Evolutionary conservation across 2,113 vertebrate species (phyloP), one percentile per base, ranked within the genome.

Genomic region (Forbesichthys papilliferus): DNA sequence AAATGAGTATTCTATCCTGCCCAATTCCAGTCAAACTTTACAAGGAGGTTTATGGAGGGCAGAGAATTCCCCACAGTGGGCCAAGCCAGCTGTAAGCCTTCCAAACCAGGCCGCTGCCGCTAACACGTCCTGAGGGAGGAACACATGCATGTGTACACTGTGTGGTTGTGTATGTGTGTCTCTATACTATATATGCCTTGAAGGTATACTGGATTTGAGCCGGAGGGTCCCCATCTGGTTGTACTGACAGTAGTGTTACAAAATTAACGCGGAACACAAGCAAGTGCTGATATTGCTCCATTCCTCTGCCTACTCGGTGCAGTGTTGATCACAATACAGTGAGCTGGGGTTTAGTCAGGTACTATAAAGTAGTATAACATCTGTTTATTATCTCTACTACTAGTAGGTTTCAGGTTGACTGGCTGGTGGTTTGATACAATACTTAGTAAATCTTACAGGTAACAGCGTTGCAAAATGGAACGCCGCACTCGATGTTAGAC

Each of bases 1-100:
- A 73, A 77, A 79, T 80, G 10, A 48, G 73, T 77, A 73, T 79
- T 80, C 75, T 61, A 5, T 58, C 70, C 60, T 46, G 52, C 57
- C 14, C 57, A 46, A 52, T 48, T 82, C 56, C 65, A 67, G 63
- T 68, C 55, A 68, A n/a, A 58, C 56, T 70, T 48, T 64, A 36
- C 54, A 58, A 71, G 34, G 65, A 55, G 62, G 47, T 77, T 77
- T 75, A 59, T 69, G 54, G 48, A 63, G 56, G 68, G 61, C 33
- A 20, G 33, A 73, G 75, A 66, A 61, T 52, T 68, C 56, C 61
- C 66, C 14, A 64, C 64, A 66, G 65, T 60, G 46, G 34, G 59
- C 57, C 63, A 0, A 66, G 48, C 60, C 64, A 72, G 69, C 73
- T 74, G 71, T 48, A 54, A 74, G 36, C 49, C 54, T 16, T 71